Base-by-base conservation (phyloP, 2,797 vertebrate species). In the Hapalemur alaotrensis region DNA sequence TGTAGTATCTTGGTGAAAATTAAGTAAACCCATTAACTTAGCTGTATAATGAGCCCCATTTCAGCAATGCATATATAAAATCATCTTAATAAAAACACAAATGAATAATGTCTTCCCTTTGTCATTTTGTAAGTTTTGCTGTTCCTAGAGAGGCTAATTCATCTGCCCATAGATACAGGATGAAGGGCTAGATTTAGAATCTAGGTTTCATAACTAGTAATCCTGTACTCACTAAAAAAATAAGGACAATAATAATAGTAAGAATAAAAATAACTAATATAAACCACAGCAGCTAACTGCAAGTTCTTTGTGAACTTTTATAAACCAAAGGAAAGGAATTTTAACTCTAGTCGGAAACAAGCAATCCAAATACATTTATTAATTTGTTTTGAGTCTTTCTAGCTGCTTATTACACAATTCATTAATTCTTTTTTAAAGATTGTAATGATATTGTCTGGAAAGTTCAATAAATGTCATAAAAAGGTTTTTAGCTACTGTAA, bases 371-470 rank as follows among this genome's bases (percentile, higher is more conserved):
- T 65, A 46, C 28, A 75, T 88, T 90, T 79, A 88, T 92, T 97
- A 4, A 43, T 91, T 95, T 88, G 48, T 92, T 92, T 92, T 91
- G 67, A 75, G 59, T 96, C 28, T 82, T 95, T 81, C 20, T 76
- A 93, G 43, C 5, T 93, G 48, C n/a, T 83, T 28, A 11, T 92
- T 80, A 69, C 20, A 95, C 46, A 81, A 11, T 93, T 54, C 1
- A 54, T 59, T 73, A 81, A 46, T 92, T 83, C 7, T 78, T 87
- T 92, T 95, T 88, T 35, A 81, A 89, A 85, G 13, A 43, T 82
- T 7, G 52, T 89, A 75, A 76, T 91, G 59, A 48, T 28, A 46
- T 46, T 94, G 13, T 25, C 69, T 90, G 8, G 28, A 43, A 70
- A 93, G 35, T 96, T 94, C 48, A 14, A 95, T 28, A 87, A 91